Conservation (phyloP, 2,888 invertebrate species). For the Patella pellucida region DNA sequence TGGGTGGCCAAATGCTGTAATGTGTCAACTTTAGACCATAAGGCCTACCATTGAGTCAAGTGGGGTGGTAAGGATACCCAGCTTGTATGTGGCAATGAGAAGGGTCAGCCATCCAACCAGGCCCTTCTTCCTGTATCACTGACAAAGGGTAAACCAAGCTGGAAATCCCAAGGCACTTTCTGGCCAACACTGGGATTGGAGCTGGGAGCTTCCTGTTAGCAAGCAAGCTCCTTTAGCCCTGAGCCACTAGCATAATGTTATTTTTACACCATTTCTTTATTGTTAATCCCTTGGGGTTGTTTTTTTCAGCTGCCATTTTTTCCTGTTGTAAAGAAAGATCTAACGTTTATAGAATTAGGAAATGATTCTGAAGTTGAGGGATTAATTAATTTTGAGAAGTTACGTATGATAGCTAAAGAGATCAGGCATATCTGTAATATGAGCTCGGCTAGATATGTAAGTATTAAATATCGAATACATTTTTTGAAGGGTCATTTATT, state of each 20-base stretch:
- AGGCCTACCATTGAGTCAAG: no score
- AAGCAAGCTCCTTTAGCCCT: no score
- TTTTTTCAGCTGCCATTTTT: slow-evolving; percentile 75
- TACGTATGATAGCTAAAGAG: slow-evolving; percentile 98
- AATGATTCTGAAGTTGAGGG: slow-evolving; percentile 76
- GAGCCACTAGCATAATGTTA: no score
- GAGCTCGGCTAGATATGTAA: slow-evolving; percentile 87
- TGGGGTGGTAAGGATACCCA: no score
- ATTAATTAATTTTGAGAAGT: slow-evolving; percentile 94
- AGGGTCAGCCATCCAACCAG: not conserved
- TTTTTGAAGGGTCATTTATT: no score
- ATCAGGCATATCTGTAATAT: slow-evolving; percentile 80
- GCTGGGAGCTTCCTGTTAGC: no score
- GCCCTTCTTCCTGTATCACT: no score
- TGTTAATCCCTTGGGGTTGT: slow-evolving; percentile 7
- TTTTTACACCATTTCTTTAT: not conserved
- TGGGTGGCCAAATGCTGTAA: not conserved
- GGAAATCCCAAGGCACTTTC: no score
- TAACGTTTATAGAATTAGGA: slow-evolving; percentile 97
- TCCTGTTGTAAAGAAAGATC: slow-evolving; percentile 79
- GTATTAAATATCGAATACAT: slow-evolving; percentile 31
- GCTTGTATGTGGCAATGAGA: not conserved
- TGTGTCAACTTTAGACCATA: no score
- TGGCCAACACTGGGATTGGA: no score
- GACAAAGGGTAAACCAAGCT: no score